Evolutionary conservation across 2,797 vertebrate genomes (phyloP).

Genomic region (Lophius americanus): DNA sequence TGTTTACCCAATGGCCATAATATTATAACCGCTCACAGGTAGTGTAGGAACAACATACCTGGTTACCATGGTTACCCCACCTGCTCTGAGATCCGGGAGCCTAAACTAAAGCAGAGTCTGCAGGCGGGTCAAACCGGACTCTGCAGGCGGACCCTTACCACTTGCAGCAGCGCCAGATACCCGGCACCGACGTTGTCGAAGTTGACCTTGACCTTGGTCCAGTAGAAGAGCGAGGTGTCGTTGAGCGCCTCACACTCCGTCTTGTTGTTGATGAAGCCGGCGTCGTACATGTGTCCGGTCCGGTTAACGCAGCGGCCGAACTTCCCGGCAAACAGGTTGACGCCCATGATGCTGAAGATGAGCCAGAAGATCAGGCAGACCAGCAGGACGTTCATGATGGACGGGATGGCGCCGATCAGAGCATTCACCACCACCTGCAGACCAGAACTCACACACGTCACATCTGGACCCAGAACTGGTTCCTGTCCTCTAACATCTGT

Average conservation of each 20-base stretch:
- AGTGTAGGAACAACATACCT: too few species aligned
- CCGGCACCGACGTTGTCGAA: slow-evolving; percentile 97
- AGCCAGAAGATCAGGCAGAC: slow-evolving; percentile 99
- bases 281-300: slow-evolving; percentile 85
- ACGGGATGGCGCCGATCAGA: slow-evolving; percentile 95
- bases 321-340: slow-evolving; percentile 97
- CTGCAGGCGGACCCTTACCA: slow-evolving; percentile 83
- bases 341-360: slow-evolving; percentile 99
- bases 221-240: slow-evolving; percentile 85
- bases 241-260: slow-evolving; percentile 87
- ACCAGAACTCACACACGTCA: neutral
- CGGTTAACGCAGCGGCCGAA: slow-evolving; percentile 93
- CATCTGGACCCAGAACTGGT: neutral
- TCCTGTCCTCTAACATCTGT: too few species aligned
- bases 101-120: too few species aligned
- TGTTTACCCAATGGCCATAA: too few species aligned
- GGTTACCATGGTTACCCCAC: too few species aligned
- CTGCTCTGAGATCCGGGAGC: too few species aligned
- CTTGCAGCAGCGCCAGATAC: slow-evolving; percentile 95
- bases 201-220: slow-evolving; percentile 98
- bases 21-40: too few species aligned
- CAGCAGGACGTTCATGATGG: slow-evolving; percentile 98
- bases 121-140: too few species aligned
- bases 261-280: slow-evolving; percentile 88
- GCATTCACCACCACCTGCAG: slow-evolving; percentile 96